Evolutionary conservation across 2,888 invertebrate species (phyloP).

Genomic region (Pachliopta kotzebuea): DNA sequence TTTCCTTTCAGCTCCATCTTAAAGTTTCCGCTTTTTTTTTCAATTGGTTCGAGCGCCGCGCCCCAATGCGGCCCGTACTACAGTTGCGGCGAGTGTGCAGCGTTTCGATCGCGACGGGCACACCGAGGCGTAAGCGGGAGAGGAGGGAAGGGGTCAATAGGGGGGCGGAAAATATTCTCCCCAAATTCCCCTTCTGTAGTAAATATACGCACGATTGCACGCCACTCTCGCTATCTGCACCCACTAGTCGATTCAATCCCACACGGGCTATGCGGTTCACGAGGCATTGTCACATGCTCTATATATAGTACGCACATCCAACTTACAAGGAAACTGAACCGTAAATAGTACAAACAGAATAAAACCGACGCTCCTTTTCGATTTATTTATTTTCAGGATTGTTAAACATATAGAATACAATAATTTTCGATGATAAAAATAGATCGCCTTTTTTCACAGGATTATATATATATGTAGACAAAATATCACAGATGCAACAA

Average conservation of each 20-base stretch:
- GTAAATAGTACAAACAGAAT: slow-evolving; percentile 33
- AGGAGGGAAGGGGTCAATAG: slow-evolving; percentile 39
- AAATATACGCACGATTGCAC: slow-evolving; percentile 69
- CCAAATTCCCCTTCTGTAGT: slow-evolving; percentile 62
- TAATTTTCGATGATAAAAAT: slow-evolving; percentile 65
- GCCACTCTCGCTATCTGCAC: slow-evolving; percentile 57
- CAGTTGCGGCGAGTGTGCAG: slow-evolving; percentile 52
- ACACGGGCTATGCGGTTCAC: slow-evolving; percentile 37
- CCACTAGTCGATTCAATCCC: slow-evolving; percentile 54
- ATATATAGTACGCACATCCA: slow-evolving; percentile 39
- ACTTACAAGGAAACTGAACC: slow-evolving; percentile 28
- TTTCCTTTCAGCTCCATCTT: slow-evolving; percentile 87
- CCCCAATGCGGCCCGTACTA: slow-evolving; percentile 50
- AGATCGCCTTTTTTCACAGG: slow-evolving; percentile 61
- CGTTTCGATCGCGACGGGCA: slow-evolving; percentile 69
- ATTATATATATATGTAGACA: slow-evolving; percentile 37
- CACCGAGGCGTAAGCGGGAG: slow-evolving; percentile 35
- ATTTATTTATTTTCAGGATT: slow-evolving; percentile 74
- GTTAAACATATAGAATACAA: slow-evolving; percentile 57
- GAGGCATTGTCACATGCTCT: slow-evolving; percentile 37
- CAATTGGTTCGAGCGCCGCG: slow-evolving; percentile 46
- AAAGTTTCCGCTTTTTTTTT: slow-evolving; percentile 35
- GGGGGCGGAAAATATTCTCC: slow-evolving; percentile 49
- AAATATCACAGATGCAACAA: slow-evolving; percentile 64
- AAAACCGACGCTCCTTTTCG: slow-evolving; percentile 40